Conservation (phyloP, 2,797 vertebrate species). For the Dicrostonyx torquatus region DNA sequence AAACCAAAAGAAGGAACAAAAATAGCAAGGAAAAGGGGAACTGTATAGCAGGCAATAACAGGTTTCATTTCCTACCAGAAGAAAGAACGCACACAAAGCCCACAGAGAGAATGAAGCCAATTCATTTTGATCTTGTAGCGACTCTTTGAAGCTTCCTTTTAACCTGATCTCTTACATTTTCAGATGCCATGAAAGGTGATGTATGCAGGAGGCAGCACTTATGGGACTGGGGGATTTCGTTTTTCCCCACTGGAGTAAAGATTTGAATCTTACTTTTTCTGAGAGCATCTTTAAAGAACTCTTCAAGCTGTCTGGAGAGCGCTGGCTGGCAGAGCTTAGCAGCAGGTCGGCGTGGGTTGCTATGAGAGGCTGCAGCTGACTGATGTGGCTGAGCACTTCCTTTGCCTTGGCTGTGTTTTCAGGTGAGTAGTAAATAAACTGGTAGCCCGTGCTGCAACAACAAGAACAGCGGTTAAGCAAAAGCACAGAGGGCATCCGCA, state of each 20-base stretch:
- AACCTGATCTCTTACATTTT: slow-evolving; percentile 77
- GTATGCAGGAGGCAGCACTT: slow-evolving; percentile 56
- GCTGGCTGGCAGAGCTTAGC: slow-evolving; percentile 94
- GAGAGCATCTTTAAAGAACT: slow-evolving; percentile 96
- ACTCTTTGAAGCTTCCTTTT: slow-evolving; percentile 78
- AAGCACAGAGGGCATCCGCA: background rate
- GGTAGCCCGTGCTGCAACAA: slow-evolving; percentile 95
- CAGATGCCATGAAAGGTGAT: slow-evolving; percentile 73
- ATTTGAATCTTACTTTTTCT: slow-evolving; percentile 93
- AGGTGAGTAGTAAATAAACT: slow-evolving; percentile 99
- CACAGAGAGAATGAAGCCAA: slow-evolving; percentile 67
- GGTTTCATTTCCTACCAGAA: slow-evolving; percentile 60
- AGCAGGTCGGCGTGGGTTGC: slow-evolving; percentile 94
- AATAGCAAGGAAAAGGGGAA: slow-evolving; percentile 72
- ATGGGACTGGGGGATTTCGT: slow-evolving; percentile 72
- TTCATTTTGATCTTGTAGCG: slow-evolving; percentile 68
- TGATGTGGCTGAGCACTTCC: slow-evolving; percentile 95
- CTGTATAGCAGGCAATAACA: slow-evolving; percentile 38
- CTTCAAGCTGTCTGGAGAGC: slow-evolving; percentile 91
- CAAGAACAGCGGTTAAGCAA: slow-evolving; percentile 73
- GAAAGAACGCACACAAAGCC: slow-evolving; percentile 40
- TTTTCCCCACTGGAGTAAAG: slow-evolving; percentile 74
- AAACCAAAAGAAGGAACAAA: slow-evolving; percentile 41
- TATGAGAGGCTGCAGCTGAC: slow-evolving; percentile 95
- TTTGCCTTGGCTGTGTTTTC: slow-evolving; percentile 98